Conservation (phyloP, 2,888 invertebrate species). For the Lepidochitona cinerea region DNA sequence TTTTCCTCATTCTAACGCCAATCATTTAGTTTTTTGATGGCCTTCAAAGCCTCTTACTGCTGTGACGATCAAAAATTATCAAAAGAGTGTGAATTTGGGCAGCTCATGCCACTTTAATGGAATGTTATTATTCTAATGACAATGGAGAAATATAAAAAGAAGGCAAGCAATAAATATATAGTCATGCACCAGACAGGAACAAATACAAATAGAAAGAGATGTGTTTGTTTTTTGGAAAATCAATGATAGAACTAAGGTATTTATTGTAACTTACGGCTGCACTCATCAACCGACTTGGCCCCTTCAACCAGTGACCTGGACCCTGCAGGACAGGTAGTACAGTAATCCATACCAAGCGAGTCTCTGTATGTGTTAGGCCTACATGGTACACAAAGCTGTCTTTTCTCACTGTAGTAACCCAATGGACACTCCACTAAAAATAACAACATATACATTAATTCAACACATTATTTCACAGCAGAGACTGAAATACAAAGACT, state of each 20-base stretch:
- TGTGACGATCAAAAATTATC: no score
- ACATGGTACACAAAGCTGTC: slow-evolving; percentile 37
- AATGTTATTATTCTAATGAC: no score
- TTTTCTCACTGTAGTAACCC: slow-evolving; percentile 30
- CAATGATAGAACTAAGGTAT: no score
- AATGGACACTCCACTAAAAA: slow-evolving; percentile 44
- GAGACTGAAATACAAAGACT: neutral
- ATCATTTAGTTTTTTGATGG: no score
- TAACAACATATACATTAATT: no score
- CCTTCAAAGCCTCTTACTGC: no score
- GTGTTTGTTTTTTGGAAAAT: neutral
- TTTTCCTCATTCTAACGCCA: no score
- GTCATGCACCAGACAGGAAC: neutral
- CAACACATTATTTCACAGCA: neutral
- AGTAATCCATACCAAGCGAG: slow-evolving; percentile 14
- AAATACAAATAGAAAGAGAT: neutral
- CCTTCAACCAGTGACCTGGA: slow-evolving; percentile 35
- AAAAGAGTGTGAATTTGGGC: no score
- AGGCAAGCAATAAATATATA: neutral
- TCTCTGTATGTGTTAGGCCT: slow-evolving; percentile 34
- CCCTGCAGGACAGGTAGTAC: slow-evolving; percentile 35
- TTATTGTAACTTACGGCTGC: slow-evolving; percentile 42
- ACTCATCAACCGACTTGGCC: slow-evolving; percentile 30
- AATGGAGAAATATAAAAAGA: no score
- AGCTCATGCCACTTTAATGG: no score